Evolutionary conservation across 2,888 invertebrate genomes (phyloP), one percentile per base, ranked within the genome.

Genomic region (Cantharis lateralis): DNA sequence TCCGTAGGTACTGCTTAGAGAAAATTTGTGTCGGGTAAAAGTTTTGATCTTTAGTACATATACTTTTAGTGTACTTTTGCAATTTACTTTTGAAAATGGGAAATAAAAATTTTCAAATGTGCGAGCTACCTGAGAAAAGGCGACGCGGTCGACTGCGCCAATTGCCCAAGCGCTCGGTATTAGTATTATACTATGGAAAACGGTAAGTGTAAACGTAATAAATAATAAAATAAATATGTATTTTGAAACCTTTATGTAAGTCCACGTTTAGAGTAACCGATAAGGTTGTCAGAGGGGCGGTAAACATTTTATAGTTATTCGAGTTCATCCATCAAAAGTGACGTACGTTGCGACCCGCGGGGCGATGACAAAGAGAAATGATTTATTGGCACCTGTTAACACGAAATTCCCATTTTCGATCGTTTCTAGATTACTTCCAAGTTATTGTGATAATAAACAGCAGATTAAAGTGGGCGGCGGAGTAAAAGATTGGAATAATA

Each of bases 331-430:
- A 82, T 81, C 80, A 80, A 76, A 75, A 75, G 70, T 78, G 79
- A 79, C 79, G 76, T 73, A 62, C 48, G 72, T 78, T 62, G 66
- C 72, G 77, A 73, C 72, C 72, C 81, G 76, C 62, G 68, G 78
- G 68, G 74, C 68, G 74, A 72, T 75, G 75, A 81, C 80, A 80
- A 80, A 77, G 79, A 75, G 79, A 80, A 76, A 83, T 82, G 83
- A 83, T 83, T 83, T 83, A 83, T 83, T 79, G 82, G 82, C 83
- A 82, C 82, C 82, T 83, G 83, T 83, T 83, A 83, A 82, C 83
- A 82, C 70, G 80, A 76, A 82, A 82, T 81, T 80, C 80, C 76
- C 81, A 82, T 81, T 82, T 81, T 82, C 77, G 71, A 70, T 71
- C 73, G 74, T 74, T 79, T 77, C 74, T 63, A 74, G 71, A 75